These are phyloP conservation scores for Pogonognathellus flavescens DNA, from an alignment of 1,140 invertebrate species.

Conservation along the genomic window DNA sequence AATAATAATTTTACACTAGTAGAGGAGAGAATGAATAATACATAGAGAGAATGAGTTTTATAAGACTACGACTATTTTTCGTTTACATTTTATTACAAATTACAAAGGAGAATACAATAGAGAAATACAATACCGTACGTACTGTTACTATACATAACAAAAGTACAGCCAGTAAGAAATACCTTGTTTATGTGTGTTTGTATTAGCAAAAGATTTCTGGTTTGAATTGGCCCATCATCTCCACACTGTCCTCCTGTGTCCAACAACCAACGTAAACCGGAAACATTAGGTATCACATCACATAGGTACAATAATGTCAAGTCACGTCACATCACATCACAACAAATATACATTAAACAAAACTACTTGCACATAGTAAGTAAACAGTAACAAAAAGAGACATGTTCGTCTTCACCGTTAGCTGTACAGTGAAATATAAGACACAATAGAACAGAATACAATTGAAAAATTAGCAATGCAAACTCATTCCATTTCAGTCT, in stretches of 20 bases:
- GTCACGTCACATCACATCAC: slow-evolving; percentile 25
- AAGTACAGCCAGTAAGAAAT: slow-evolving; percentile 29
- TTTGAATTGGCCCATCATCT: slow-evolving; percentile 86
- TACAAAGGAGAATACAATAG: background rate
- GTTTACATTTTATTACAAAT: no score
- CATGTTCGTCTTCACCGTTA: background rate
- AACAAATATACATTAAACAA: slow-evolving; percentile 39
- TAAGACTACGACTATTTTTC: no score
- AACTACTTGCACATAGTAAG: background rate
- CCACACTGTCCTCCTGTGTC: slow-evolving; percentile 80
- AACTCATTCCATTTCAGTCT: slow-evolving; percentile 14
- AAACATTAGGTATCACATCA: slow-evolving; percentile 67
- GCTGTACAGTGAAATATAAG: background rate
- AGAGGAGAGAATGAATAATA: no score
- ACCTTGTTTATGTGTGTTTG: slow-evolving; percentile 51
- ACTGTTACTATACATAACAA: background rate
- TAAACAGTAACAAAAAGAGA: slow-evolving; percentile 39
- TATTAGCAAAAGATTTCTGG: slow-evolving; percentile 84
- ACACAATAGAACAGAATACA: background rate
- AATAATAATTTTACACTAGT: no score
- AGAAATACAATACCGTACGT: slow-evolving; percentile 26
- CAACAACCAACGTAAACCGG: slow-evolving; percentile 68
- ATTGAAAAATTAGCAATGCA: slow-evolving; percentile 43
- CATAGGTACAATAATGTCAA: slow-evolving; percentile 43
- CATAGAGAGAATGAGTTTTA: no score